These are phyloP conservation scores for Crocidura indochinensis DNA, from an alignment of 2,797 vertebrate species.

Conservation along the genomic window DNA sequence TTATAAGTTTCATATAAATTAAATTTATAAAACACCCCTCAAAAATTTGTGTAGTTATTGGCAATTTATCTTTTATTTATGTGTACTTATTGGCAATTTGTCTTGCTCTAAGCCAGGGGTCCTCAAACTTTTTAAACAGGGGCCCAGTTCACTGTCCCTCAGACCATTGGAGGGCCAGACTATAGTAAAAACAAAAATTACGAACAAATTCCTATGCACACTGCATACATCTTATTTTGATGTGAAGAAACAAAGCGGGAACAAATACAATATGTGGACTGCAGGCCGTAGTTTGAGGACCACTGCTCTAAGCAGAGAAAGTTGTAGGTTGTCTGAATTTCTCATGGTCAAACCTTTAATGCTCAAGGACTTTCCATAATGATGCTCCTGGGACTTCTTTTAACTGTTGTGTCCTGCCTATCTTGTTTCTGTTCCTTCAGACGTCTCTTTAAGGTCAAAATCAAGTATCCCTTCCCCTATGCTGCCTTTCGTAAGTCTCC, in stretches of 20 bases:
- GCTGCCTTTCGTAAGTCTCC: not conserved
- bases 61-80: no score
- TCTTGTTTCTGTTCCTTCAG: not conserved
- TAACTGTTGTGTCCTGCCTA: not conserved
- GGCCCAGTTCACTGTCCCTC: no score
- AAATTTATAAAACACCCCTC: not conserved
- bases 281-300: no score
- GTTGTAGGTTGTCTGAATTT: not conserved
- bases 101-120: no score
- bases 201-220: no score
- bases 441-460: not conserved
- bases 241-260: no score
- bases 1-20: not conserved
- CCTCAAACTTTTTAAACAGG: no score
- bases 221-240: no score
- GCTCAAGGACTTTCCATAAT: not conserved
- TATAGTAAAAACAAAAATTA: no score
- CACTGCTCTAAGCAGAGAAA: not conserved
- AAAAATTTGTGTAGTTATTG: not conserved
- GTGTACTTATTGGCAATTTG: no score
- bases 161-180: no score
- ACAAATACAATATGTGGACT: no score
- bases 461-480: not conserved
- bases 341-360: not conserved
- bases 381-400: not conserved